These are phyloP conservation scores for Aurelia sp. DNA, from an alignment of 30 jellyfish, hydroid and myxozoan species.

Conservation along the genomic window DNA sequence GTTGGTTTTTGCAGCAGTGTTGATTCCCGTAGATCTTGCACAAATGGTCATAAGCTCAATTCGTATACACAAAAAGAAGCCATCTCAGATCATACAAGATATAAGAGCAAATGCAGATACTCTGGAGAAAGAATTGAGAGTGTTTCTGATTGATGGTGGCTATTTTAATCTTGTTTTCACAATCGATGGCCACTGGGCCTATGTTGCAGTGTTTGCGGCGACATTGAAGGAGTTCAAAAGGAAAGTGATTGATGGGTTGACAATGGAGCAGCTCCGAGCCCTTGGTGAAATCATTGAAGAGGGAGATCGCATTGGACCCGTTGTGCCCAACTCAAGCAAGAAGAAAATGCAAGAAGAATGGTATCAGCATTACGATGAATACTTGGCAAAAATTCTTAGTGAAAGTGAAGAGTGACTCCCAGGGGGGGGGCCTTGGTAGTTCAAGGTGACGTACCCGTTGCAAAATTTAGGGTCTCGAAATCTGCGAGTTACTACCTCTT, in stretches of 20 bases:
- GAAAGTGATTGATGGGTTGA: neutral
- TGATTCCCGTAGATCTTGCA: slow-evolving; percentile 64
- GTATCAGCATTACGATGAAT: slow-evolving; percentile 38
- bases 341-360: slow-evolving; percentile 47
- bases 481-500: no score
- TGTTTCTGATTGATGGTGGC: slow-evolving; percentile 25
- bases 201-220: slow-evolving; percentile 10
- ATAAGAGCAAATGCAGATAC: slow-evolving; percentile 20
- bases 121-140: slow-evolving; percentile 39
- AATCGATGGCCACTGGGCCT: slow-evolving; percentile 48
- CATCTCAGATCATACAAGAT: slow-evolving; percentile 40
- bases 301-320: slow-evolving; percentile 21
- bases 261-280: slow-evolving; percentile 4
- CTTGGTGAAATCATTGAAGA: slow-evolving; percentile 26
- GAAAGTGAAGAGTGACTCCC: neutral
- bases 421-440: no score
- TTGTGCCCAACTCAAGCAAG: slow-evolving; percentile 12
- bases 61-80: slow-evolving; percentile 41
- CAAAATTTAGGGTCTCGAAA: no score
- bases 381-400: neutral
- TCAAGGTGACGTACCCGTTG: no score
- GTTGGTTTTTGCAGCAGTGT: slow-evolving; percentile 38
- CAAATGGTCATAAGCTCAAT: slow-evolving; percentile 56
- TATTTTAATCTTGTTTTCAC: slow-evolving; percentile 24
- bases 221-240: neutral